Conservation (phyloP, 2,888 invertebrate genomes). For the Campoplex capitator region DNA sequence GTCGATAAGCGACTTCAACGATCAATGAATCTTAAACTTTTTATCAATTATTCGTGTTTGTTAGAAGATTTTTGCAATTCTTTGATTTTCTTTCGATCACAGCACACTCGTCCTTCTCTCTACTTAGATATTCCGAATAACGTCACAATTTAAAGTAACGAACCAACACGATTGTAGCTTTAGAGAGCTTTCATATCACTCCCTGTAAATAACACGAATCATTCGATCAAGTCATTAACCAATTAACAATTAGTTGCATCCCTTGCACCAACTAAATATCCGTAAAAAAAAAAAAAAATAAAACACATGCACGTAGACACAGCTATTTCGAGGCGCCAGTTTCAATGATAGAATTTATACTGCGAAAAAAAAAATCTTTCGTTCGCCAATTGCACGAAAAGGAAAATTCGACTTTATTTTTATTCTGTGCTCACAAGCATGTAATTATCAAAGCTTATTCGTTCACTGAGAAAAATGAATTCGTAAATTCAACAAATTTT, state of each 20-base stretch:
- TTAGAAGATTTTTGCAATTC: neutral
- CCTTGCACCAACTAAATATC: slow-evolving; percentile 3
- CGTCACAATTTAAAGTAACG: neutral
- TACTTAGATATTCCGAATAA: neutral
- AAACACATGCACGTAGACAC: slow-evolving; percentile 37
- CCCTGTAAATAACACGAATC: slow-evolving; percentile 51
- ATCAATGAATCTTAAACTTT: neutral
- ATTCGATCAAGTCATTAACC: neutral
- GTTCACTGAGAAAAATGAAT: too few species aligned
- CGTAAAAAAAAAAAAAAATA: neutral
- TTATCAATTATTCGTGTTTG: neutral
- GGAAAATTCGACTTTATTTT: neutral
- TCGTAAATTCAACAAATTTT: too few species aligned
- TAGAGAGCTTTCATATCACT: slow-evolving; percentile 25
- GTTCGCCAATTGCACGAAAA: neutral
- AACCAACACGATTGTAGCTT: slow-evolving; percentile 3
- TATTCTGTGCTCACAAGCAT: neutral
- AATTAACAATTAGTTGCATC: slow-evolving; percentile 39
- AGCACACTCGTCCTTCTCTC: neutral
- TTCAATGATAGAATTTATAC: neutral
- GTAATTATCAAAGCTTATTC: neutral
- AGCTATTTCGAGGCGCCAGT: slow-evolving; percentile 47
- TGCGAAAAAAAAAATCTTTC: slow-evolving; percentile 15
- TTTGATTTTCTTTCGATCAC: neutral
- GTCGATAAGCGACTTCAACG: neutral